Evolutionary conservation across 2,113 vertebrate species (phyloP), one percentile per base, ranked within the genome.

Genomic region (Ageneiosus marmoratus): DNA sequence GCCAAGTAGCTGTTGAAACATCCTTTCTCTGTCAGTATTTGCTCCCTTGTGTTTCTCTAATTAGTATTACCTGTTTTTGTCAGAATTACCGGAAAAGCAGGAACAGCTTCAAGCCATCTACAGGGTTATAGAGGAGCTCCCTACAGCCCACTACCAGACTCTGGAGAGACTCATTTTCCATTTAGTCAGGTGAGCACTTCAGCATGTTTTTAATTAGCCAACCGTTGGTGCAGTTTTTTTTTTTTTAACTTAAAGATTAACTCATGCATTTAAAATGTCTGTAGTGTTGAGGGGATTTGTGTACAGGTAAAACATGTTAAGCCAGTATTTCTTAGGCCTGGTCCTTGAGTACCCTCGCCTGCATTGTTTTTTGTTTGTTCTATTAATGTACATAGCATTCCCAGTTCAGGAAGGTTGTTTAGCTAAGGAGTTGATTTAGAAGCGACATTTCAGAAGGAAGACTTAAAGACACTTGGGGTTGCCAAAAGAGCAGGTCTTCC

Each of bases 141-240:
- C 98, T 0, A 87, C 91, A 1, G 94, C 95, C 84, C 95, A 96
- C 90, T 97, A 95, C 85, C 95, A 90, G 81, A 96, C 96, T 0
- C 87, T 99, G 89, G 97, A 99, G 91, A 93, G 98, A 55, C 95
- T 99, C 0, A 86, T 99, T 90, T 99, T 99, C 89, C 98, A 99
- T 79, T 95, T 99, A 0, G 98, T 99, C 93, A 97, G 96, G 98
- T 97, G 77, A 11, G 53, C 18, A 24, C 32, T 22, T 12, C 29
- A 13, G 22, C 24, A 9, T 72, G 7, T 9, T 48, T 48, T 48
- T 73, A 50, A 72, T n/a, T 48, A 46, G 22, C 34, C 20, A 72
- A 6, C 1, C 4, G 27, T n/a, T 72, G 20, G 41, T 70, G 22
- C 15, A 37, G 0, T 16, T 20, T 7, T 10, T 29, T 16, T 63